Percentiles rank a stretch among this genome's conserved stretches.
These are phyloP conservation scores for Drosophila baimaii DNA, from an alignment of 1,140 invertebrate genomes.

Conservation along the genomic window DNA sequence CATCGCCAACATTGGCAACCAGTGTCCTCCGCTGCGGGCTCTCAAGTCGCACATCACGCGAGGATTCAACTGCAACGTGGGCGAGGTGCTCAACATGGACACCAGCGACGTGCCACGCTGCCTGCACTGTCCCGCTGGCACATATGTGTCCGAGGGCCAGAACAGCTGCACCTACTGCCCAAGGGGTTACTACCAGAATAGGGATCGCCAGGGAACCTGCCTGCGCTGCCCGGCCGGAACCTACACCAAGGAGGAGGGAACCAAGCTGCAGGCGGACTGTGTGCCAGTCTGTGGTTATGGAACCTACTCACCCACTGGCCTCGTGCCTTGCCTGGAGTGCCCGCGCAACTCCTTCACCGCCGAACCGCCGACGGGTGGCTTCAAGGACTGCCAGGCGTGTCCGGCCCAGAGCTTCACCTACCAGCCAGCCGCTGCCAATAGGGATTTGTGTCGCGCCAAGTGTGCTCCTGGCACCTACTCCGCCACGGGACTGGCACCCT, in stretches of 20 bases:
- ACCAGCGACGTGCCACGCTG: constrained; percentile 96
- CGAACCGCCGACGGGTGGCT: constrained; percentile 94
- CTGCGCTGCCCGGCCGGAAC: constrained; percentile 95
- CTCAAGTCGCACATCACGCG: constrained; percentile 92
- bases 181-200: constrained; percentile 96
- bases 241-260: constrained; percentile 96
- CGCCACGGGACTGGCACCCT: constrained; percentile 96
- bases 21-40: constrained; percentile 95
- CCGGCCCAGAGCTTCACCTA: constrained; percentile 96
- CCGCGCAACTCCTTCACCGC: constrained; percentile 95
- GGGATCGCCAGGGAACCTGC: constrained; percentile 94
- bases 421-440: constrained; percentile 93
- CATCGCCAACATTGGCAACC: constrained; percentile 94
- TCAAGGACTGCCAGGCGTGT: constrained; percentile 96
- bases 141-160: constrained; percentile 94
- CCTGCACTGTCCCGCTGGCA: constrained; percentile 97
- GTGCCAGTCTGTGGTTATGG: constrained; percentile 97
- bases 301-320: constrained; percentile 96
- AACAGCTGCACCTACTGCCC: constrained; percentile 95
- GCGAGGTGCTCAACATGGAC: constrained; percentile 96
- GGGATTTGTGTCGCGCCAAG: constrained; percentile 94
- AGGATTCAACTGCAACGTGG: constrained; percentile 96
- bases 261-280: constrained; percentile 92
- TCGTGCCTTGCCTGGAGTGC: constrained; percentile 97
- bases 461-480: constrained; percentile 97